Evolutionary conservation across 2,797 vertebrate genomes (phyloP).

Genomic region (Danio albolineatus): DNA sequence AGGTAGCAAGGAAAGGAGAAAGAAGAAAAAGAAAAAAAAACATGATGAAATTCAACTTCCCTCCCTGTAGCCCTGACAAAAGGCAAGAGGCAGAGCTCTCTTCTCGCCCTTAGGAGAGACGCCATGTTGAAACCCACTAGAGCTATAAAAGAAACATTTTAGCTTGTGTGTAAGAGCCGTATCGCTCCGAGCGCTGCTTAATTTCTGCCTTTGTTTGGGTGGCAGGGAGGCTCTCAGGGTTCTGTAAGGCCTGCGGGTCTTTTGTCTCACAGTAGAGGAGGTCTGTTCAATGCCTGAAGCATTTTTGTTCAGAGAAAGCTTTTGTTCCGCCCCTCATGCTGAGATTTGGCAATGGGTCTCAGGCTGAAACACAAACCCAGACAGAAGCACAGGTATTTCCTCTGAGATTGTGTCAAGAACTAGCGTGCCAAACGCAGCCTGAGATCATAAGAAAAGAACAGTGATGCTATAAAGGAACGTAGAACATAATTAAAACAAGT

Average conservation of each 20-base stretch:
- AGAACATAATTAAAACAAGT: not conserved
- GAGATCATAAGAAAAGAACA: slow-evolving; percentile 9
- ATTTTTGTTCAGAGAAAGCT: slow-evolving; percentile 61
- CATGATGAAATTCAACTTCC: slow-evolving; percentile 54
- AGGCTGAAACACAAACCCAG: slow-evolving; percentile 67
- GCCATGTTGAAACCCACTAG: slow-evolving; percentile 67
- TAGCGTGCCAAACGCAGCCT: slow-evolving; percentile 1
- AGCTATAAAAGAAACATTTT: slow-evolving; percentile 75
- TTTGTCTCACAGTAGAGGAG: slow-evolving; percentile 73
- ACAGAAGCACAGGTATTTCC: slow-evolving; percentile 65
- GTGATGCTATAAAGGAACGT: not conserved
- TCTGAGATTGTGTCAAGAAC: slow-evolving; percentile 57
- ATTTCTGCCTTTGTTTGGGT: slow-evolving; percentile 82
- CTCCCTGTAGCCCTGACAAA: slow-evolving; percentile 64
- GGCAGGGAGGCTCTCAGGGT: slow-evolving; percentile 72
- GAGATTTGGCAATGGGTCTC: slow-evolving; percentile 75
- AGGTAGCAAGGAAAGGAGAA: slow-evolving; percentile 29
- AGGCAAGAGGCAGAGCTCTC: slow-evolving; percentile 50
- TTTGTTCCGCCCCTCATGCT: slow-evolving; percentile 71
- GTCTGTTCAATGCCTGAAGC: slow-evolving; percentile 73
- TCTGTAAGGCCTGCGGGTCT: slow-evolving; percentile 75
- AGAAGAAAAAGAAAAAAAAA: slow-evolving; percentile 28
- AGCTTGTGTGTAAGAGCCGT: slow-evolving; percentile 66
- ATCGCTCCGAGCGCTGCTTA: slow-evolving; percentile 77
- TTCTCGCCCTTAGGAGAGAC: slow-evolving; percentile 61